Evolutionary conservation across 2,888 invertebrate species (phyloP).

Genomic region (Cryptocephalus primarius): DNA sequence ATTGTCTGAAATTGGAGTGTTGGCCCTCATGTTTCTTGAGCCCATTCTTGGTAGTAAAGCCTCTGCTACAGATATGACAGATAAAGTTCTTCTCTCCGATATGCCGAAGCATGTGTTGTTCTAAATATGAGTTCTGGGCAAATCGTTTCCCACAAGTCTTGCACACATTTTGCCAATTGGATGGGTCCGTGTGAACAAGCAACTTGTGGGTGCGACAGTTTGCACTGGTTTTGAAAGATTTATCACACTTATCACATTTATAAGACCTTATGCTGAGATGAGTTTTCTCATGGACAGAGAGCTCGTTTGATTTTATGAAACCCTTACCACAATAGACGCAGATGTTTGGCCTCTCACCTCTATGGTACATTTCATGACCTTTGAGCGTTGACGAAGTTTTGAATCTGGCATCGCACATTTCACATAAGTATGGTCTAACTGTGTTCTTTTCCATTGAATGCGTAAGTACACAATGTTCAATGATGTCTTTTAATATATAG

Average conservation of each 20-base stretch:
- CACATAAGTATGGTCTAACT: slow-evolving; percentile 25
- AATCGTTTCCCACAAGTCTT: slow-evolving; percentile 21
- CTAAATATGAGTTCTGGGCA: slow-evolving; percentile 23
- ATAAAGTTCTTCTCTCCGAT: slow-evolving; percentile 21
- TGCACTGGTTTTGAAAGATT: slow-evolving; percentile 26
- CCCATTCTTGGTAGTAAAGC: slow-evolving; percentile 21
- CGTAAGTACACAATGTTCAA: slow-evolving; percentile 18
- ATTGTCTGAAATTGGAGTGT: slow-evolving; percentile 21
- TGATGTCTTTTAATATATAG: slow-evolving; percentile 17
- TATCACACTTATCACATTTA: slow-evolving; percentile 24
- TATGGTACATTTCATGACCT: slow-evolving; percentile 25
- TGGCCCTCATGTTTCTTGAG: slow-evolving; percentile 19
- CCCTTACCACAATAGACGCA: slow-evolving; percentile 35
- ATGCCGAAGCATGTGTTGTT: slow-evolving; percentile 23
- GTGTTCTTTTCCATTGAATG: slow-evolving; percentile 20
- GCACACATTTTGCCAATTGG: slow-evolving; percentile 24
- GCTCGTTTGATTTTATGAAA: slow-evolving; percentile 25
- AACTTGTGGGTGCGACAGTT: slow-evolving; percentile 23
- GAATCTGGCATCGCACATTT: slow-evolving; percentile 22
- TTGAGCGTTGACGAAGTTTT: slow-evolving; percentile 22
- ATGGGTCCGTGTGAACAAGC: slow-evolving; percentile 26
- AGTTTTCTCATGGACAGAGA: slow-evolving; percentile 24
- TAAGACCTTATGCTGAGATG: slow-evolving; percentile 24
- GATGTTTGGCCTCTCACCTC: slow-evolving; percentile 20
- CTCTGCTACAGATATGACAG: slow-evolving; percentile 23